Percentiles rank a stretch among this genome's conserved stretches.
Evolutionary conservation across 2,113 vertebrate species (phyloP).

Genomic region (Rhynchomys soricoides): DNA sequence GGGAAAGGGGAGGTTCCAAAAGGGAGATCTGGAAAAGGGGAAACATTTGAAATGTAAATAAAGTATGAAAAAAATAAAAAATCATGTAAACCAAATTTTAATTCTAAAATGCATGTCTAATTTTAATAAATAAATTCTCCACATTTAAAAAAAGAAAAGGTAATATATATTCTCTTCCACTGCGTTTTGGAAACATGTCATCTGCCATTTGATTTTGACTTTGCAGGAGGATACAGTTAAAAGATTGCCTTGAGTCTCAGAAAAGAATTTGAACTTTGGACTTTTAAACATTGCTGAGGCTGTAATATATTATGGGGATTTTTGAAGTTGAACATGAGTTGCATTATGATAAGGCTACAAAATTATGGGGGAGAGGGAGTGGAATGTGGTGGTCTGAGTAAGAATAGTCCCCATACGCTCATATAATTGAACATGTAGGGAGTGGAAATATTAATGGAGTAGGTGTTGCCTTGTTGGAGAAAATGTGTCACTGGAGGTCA

Average conservation of each 20-base stretch:
- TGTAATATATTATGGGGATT: background rate
- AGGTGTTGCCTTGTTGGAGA: background rate
- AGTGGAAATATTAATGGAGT: background rate
- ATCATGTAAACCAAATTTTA: too few species aligned
- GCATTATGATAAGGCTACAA: background rate
- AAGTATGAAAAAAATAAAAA: too few species aligned
- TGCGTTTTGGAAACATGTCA: background rate
- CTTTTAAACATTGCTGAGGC: background rate
- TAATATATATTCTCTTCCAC: background rate
- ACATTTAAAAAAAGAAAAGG: too few species aligned
- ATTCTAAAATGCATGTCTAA: too few species aligned
- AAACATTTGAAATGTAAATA: too few species aligned
- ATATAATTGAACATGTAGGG: background rate
- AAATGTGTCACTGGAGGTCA: background rate
- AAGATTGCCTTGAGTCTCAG: background rate
- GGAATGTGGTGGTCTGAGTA: background rate
- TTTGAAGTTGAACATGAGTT: background rate
- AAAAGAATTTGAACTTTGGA: background rate
- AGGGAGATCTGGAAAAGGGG: too few species aligned
- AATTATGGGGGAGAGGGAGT: background rate
- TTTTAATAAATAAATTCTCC: too few species aligned
- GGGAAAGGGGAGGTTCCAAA: too few species aligned
- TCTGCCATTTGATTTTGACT: background rate
- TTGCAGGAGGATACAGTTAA: background rate
- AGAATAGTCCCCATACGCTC: background rate